Evolutionary conservation across 1,140 invertebrate species (phyloP).

Genomic region (Eupristina koningsbergeri): DNA sequence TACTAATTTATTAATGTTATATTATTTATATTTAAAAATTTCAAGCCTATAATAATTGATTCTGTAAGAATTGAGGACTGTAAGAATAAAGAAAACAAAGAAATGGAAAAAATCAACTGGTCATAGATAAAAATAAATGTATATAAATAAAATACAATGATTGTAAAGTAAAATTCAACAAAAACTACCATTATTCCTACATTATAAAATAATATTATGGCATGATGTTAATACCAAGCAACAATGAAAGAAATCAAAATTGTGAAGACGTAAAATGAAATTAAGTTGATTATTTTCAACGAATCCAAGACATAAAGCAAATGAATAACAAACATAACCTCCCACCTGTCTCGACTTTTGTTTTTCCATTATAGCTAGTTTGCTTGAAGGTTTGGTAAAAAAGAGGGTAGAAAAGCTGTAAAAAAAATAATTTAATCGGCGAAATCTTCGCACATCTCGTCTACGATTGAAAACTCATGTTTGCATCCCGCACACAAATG

Average conservation of each 20-base stretch:
- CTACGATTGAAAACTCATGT: constrained; percentile 34
- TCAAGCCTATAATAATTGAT: too few species aligned
- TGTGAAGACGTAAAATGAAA: not conserved
- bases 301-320: not conserved
- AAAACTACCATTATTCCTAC: not conserved
- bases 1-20: too few species aligned
- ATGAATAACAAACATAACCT: constrained; percentile 41
- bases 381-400: not conserved
- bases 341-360: constrained; percentile 57
- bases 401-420: not conserved
- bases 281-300: constrained; percentile 13
- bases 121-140: too few species aligned
- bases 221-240: not conserved
- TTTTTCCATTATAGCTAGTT: constrained; percentile 58
- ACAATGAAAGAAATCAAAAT: not conserved
- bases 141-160: too few species aligned
- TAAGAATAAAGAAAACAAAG: too few species aligned
- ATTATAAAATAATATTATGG: not conserved
- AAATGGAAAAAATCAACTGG: not conserved
- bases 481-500: constrained; percentile 3
- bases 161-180: not conserved
- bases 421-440: not conserved
- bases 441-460: not conserved
- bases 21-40: too few species aligned
- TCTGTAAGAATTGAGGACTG: too few species aligned